A percentile compares a stretch with the other conserved stretches of the same genome.
phyloP scores from a whole-genome alignment of 2,888 invertebrate species.

The Seira sanloemensis region DNA sequence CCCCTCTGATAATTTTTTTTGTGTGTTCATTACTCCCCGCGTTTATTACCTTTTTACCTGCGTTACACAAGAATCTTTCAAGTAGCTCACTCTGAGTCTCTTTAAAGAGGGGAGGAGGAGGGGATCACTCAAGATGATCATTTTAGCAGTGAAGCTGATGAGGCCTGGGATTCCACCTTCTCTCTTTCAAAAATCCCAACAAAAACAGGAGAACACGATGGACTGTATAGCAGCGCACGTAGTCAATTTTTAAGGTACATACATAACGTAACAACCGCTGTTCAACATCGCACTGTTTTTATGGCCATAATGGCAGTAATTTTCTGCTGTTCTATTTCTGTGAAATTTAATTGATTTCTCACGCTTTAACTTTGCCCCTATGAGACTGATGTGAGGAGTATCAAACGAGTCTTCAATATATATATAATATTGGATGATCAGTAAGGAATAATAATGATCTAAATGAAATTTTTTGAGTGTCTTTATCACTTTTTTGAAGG shows the following conservation, averaged over 20 bases:
- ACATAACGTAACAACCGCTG: slow-evolving; percentile 27
- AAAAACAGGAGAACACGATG: background rate
- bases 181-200: background rate
- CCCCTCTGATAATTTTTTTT: background rate
- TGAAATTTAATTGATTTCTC: slow-evolving; percentile 67
- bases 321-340: slow-evolving; percentile 66
- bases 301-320: slow-evolving; percentile 55
- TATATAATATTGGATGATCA: background rate
- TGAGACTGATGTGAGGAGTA: slow-evolving; percentile 1
- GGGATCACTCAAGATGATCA: slow-evolving; percentile 9
- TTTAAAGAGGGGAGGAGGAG: background rate
- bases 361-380: slow-evolving; percentile 50
- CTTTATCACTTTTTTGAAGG: background rate
- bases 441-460: background rate
- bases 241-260: slow-evolving; percentile 33
- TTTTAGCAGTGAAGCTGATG: slow-evolving; percentile 30
- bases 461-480: slow-evolving; percentile 14
- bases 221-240: background rate
- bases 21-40: slow-evolving; percentile 19
- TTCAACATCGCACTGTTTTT: slow-evolving; percentile 39
- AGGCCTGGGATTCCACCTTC: slow-evolving; percentile 25
- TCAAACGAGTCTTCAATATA: background rate
- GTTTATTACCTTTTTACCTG: background rate
- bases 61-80: background rate
- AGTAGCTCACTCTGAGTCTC: slow-evolving; percentile 19